Evolutionary conservation across 2,888 invertebrate genomes (phyloP).

Genomic region (Baronia brevicornis): DNA sequence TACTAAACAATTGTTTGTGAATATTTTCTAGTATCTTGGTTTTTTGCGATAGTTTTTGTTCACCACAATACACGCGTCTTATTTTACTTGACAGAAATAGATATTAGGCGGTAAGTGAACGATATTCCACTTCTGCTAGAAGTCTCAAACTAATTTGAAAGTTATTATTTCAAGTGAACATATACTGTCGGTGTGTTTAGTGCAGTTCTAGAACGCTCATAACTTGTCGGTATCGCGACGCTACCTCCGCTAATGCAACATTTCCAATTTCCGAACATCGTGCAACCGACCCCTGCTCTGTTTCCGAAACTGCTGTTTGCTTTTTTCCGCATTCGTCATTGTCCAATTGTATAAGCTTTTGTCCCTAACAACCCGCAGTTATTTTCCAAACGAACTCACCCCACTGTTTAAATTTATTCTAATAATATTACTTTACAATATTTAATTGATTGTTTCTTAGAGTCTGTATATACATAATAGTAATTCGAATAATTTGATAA

Average conservation of each 20-base stretch:
- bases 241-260: conserved; percentile 51
- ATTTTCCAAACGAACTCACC: conserved; percentile 19
- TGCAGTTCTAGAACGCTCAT: conserved; percentile 35
- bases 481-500: too few relatives aligned
- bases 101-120: too few relatives aligned
- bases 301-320: conserved; percentile 36
- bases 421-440: conserved; percentile 13
- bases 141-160: too few relatives aligned
- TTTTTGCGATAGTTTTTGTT: too few relatives aligned
- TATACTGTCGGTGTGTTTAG: conserved; percentile 21
- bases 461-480: neutral
- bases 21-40: too few relatives aligned
- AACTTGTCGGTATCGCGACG: conserved; percentile 57
- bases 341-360: conserved; percentile 57
- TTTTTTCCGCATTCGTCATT: conserved; percentile 67
- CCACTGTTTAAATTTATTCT: conserved; percentile 18
- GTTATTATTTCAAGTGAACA: too few relatives aligned
- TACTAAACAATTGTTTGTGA: too few relatives aligned
- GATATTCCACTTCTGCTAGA: too few relatives aligned
- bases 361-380: conserved; percentile 28
- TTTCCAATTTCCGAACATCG: conserved; percentile 66
- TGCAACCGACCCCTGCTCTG: conserved; percentile 28
- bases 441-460: too few relatives aligned
- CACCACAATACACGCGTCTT: too few relatives aligned
- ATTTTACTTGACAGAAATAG: too few relatives aligned